A percentile compares a stretch with the other conserved stretches of the same genome.
These are phyloP conservation scores for Tenthredo mesomela DNA, from an alignment of 2,888 invertebrate genomes.

Conservation along the genomic window DNA sequence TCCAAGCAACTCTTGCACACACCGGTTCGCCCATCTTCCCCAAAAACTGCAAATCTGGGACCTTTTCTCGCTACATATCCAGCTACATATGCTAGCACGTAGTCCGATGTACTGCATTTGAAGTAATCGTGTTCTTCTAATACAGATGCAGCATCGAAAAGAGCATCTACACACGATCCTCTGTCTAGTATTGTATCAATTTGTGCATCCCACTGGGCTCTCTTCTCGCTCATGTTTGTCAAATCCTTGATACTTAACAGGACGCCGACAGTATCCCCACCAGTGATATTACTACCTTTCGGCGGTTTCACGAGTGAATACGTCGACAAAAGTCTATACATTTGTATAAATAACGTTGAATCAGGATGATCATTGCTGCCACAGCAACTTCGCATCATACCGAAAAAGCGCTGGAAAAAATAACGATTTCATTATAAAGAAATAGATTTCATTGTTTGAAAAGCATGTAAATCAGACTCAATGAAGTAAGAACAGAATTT, in stretches of 20 bases:
- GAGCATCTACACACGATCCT: background rate
- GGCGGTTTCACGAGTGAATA: conserved; percentile 51
- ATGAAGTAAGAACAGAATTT: background rate
- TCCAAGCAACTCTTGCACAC: background rate
- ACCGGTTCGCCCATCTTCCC: background rate
- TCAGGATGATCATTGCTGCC: conserved; percentile 52
- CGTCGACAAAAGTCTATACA: conserved; percentile 46
- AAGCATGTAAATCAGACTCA: no score
- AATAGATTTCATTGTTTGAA: no score
- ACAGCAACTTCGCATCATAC: no score
- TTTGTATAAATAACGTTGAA: conserved; percentile 43
- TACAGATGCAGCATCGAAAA: conserved; percentile 14
- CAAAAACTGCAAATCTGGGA: background rate
- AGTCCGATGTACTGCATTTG: conserved; percentile 49
- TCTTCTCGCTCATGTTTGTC: conserved; percentile 9
- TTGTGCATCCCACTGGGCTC: background rate
- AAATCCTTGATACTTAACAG: conserved; percentile 39
- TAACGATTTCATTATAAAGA: no score
- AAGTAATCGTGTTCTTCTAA: conserved; percentile 51
- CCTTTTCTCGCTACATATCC: background rate
- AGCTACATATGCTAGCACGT: conserved; percentile 52
- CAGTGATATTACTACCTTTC: conserved; percentile 50
- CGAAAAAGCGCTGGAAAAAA: no score
- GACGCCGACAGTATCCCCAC: conserved; percentile 36
- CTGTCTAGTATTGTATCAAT: background rate